Percentiles rank a stretch among this genome's conserved stretches.
Evolutionary conservation across 2,888 invertebrate species (phyloP).

Genomic region (Nemotelus pantherinus): DNA sequence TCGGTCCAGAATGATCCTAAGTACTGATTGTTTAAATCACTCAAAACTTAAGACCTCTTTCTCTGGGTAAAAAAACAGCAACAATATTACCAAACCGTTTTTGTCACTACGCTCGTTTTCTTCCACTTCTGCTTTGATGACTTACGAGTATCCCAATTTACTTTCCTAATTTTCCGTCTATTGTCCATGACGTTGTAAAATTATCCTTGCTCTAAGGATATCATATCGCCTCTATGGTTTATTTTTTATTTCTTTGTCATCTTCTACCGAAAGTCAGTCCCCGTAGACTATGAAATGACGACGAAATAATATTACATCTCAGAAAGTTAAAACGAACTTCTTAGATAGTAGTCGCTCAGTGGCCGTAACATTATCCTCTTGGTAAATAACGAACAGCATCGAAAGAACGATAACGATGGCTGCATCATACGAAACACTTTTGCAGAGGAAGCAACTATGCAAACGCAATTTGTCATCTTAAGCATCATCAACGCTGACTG

Average conservation of each 20-base stretch:
- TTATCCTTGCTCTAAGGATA: constrained; percentile 4
- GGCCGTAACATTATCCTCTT: constrained; percentile 25
- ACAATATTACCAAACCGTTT: background rate
- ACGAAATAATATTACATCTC: background rate
- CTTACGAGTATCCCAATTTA: background rate
- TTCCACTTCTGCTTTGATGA: background rate
- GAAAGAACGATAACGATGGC: background rate
- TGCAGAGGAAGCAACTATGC: constrained; percentile 20
- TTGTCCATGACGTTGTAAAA: constrained; percentile 26
- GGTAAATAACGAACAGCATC: constrained; percentile 5
- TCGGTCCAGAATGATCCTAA: too few species aligned
- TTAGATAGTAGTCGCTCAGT: background rate
- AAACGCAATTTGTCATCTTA: constrained; percentile 33
- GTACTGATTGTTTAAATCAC: too few species aligned
- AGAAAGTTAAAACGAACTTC: constrained; percentile 5
- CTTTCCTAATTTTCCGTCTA: background rate
- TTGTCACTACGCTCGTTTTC: background rate
- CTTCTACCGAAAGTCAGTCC: background rate
- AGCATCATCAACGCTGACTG: constrained; percentile 25
- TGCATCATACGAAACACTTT: constrained; percentile 25
- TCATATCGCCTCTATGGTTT: background rate
- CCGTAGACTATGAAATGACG: constrained; percentile 1
- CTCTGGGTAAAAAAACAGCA: too few species aligned
- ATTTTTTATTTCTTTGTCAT: too few species aligned
- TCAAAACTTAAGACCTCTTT: too few species aligned